Conservation (phyloP, 2,113 vertebrate genomes). For the Halichoeres trimaculatus region DNA sequence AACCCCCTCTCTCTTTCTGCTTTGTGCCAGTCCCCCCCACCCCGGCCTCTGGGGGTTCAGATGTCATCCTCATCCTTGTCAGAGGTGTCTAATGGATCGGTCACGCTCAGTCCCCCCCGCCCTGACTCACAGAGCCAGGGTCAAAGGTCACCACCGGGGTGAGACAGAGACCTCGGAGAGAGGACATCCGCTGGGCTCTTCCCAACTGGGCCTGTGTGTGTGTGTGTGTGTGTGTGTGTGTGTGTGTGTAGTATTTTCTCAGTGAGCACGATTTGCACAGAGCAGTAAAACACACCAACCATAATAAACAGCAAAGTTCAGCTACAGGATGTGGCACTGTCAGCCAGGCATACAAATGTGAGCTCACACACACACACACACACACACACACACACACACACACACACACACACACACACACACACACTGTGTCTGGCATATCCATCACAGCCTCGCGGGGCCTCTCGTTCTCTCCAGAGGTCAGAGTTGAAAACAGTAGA, state of each 20-base stretch:
- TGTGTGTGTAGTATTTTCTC: constrained; percentile 69
- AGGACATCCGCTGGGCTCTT: constrained; percentile 66
- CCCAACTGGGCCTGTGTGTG: constrained; percentile 42
- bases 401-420: constrained; percentile 21
- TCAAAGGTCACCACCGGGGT: constrained; percentile 65
- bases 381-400: constrained; percentile 31
- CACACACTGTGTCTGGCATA: constrained; percentile 64
- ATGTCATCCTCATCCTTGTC: constrained; percentile 85
- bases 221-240: constrained; percentile 27
- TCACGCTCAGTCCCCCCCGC: constrained; percentile 72
- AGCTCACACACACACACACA: constrained; percentile 19
- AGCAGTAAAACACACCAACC: constrained; percentile 71
- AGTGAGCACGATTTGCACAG: constrained; percentile 71
- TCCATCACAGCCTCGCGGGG: constrained; percentile 71
- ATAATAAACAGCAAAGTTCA: constrained; percentile 74
- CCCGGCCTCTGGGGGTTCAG: constrained; percentile 73
- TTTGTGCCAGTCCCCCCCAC: constrained; percentile 55
- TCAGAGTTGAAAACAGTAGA: constrained; percentile 65
- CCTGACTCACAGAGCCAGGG: constrained; percentile 71
- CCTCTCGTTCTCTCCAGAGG: constrained; percentile 65
- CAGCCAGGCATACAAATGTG: constrained; percentile 59
- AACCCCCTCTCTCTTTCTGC: constrained; percentile 26
- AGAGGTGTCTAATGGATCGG: constrained; percentile 80
- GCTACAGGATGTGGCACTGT: constrained; percentile 68
- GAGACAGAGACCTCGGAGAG: constrained; percentile 62